Evolutionary conservation across 2,113 vertebrate genomes (phyloP).

Genomic region (Corythornis vintsioides): DNA sequence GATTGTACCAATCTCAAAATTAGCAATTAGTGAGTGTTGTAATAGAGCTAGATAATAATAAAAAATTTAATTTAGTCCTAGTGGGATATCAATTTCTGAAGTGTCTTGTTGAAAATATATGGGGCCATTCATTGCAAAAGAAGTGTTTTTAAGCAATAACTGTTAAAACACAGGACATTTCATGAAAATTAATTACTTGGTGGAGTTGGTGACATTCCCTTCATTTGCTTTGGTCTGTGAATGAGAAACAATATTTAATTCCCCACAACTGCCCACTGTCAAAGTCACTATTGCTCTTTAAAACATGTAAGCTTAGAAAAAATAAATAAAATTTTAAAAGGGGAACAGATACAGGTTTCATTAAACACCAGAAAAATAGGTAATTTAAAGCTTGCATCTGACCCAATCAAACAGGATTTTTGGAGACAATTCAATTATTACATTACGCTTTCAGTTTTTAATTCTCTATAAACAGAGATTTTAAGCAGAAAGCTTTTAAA

Average conservation of each 20-base stretch:
- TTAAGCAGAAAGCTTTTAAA: not conserved
- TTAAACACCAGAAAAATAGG: not conserved
- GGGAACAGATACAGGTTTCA: not conserved
- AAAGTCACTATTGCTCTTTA: not conserved
- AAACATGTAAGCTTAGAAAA: not conserved
- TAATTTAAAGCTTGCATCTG: not conserved
- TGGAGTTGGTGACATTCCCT: not conserved
- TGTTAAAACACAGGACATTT: slow-evolving; percentile 42
- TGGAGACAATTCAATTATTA: not conserved
- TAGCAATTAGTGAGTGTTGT: slow-evolving; percentile 39
- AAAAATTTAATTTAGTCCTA: slow-evolving; percentile 43
- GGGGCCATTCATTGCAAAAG: slow-evolving; percentile 46
- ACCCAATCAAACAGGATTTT: not conserved
- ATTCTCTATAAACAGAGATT: not conserved
- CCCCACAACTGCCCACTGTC: not conserved
- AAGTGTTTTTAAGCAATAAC: slow-evolving; percentile 52
- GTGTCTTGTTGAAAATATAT: slow-evolving; percentile 55
- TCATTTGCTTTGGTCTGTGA: slow-evolving; percentile 13
- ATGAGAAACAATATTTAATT: not conserved
- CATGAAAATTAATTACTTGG: slow-evolving; percentile 49
- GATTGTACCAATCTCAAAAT: slow-evolving; percentile 36
- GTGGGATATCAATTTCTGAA: slow-evolving; percentile 45
- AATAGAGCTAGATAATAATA: slow-evolving; percentile 50
- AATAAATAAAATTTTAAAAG: not conserved
- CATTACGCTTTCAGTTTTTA: not conserved